Conservation (phyloP, 2,888 invertebrate species). For the Tridacna crocea region DNA sequence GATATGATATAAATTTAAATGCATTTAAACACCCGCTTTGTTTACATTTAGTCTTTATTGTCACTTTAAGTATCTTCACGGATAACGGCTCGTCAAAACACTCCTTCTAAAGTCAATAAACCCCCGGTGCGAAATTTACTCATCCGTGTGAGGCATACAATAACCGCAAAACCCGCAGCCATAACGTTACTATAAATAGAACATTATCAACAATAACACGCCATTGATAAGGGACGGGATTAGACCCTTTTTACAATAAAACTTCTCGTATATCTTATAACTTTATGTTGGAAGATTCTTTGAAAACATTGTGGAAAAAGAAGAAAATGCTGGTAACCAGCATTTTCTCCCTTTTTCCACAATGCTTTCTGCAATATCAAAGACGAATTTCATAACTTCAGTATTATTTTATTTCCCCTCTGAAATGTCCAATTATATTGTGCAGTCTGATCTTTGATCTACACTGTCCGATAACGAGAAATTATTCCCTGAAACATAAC, state of each 20-base stretch:
- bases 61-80: not conserved
- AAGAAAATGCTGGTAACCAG: too few species aligned
- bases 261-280: not conserved
- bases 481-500: too few species aligned
- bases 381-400: too few species aligned
- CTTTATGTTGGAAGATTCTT: not conserved
- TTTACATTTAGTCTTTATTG: too few species aligned
- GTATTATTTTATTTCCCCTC: too few species aligned
- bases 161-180: constrained; percentile 23
- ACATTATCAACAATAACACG: constrained; percentile 6
- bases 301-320: not conserved
- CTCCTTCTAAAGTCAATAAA: constrained; percentile 5
- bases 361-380: not conserved
- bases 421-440: too few species aligned
- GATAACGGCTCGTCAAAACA: constrained; percentile 16
- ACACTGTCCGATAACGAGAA: too few species aligned
- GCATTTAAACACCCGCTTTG: too few species aligned
- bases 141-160: not conserved
- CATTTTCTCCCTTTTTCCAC: not conserved
- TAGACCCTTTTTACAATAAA: not conserved
- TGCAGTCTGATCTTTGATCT: too few species aligned
- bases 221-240: constrained; percentile 5
- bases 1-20: too few species aligned
- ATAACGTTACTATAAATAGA: constrained; percentile 17
- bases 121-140: constrained; percentile 25